Percentiles rank a stretch among this genome's conserved stretches.
These are phyloP conservation scores for Avahi laniger DNA, from an alignment of 2,797 vertebrate species.

Conservation along the genomic window DNA sequence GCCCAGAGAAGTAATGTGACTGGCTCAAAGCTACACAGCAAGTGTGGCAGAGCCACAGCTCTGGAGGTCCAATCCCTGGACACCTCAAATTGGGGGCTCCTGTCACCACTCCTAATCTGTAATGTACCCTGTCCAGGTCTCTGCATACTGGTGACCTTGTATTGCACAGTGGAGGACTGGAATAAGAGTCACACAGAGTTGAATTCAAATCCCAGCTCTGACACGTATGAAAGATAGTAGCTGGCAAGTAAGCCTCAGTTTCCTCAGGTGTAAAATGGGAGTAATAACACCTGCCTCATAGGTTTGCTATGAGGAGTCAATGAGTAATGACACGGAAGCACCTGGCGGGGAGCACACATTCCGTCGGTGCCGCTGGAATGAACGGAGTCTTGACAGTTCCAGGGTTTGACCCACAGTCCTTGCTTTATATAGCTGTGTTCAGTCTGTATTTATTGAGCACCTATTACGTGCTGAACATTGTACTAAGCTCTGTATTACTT, in stretches of 20 bases:
- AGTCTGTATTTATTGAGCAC: neutral
- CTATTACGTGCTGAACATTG: neutral
- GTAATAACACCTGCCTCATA: neutral
- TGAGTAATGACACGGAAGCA: neutral
- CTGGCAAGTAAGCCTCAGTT: neutral
- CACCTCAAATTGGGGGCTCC: neutral
- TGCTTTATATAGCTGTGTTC: neutral
- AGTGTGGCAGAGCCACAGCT: neutral
- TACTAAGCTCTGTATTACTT: neutral
- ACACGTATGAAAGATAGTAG: neutral
- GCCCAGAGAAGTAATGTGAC: neutral
- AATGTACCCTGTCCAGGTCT: neutral
- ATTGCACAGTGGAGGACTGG: neutral
- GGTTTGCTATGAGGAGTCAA: neutral
- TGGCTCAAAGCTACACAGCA: neutral
- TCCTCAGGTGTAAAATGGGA: neutral
- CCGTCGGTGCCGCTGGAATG: neutral
- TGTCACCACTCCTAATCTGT: neutral
- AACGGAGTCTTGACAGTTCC: neutral
- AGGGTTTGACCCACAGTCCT: neutral
- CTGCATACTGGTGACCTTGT: neutral
- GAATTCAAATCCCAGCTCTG: neutral
- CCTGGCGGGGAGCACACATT: too few relatives aligned
- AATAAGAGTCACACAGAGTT: neutral
- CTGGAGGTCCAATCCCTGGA: neutral